phyloP scores from a whole-genome alignment of 2,113 vertebrate species.

The Bucco capensis region DNA sequence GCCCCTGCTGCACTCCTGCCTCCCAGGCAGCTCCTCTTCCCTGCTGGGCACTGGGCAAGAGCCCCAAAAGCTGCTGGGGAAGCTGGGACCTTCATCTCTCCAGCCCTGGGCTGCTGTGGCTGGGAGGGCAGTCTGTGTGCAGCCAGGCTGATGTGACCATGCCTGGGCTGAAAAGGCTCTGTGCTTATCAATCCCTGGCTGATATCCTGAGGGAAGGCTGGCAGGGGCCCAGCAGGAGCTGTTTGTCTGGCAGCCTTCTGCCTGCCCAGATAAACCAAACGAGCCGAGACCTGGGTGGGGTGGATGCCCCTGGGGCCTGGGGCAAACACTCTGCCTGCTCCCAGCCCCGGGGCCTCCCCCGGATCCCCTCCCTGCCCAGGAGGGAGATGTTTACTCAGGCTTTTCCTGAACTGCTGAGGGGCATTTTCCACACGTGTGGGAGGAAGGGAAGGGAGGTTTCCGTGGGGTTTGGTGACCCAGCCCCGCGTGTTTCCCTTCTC shows the following conservation, averaged over 20 bases:
- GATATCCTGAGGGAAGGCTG: rapidly evolving
- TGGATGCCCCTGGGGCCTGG: rapidly evolving
- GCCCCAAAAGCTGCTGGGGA: rapidly evolving
- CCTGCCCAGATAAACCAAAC: not conserved
- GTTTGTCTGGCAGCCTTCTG: not conserved
- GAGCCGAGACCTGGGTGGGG: rapidly evolving
- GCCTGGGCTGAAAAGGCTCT: not conserved
- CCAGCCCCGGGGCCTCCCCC: not conserved
- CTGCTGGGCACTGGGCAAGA: not conserved
- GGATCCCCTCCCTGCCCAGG: not conserved
- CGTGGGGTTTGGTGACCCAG: rapidly evolving
- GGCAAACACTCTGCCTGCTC: rapidly evolving
- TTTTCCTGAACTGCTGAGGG: not conserved
- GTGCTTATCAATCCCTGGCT: rapidly evolving
- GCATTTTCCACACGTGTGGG: not conserved
- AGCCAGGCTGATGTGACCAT: rapidly evolving
- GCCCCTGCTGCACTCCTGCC: rapidly evolving
- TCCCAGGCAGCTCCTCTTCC: not conserved
- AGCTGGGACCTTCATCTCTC: not conserved
- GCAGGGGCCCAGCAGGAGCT: rapidly evolving
- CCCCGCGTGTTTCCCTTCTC: not conserved
- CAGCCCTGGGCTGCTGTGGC: not conserved
- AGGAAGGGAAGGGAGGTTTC: not conserved
- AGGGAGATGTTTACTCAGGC: not conserved
- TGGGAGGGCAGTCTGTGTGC: rapidly evolving